phyloP scores from a whole-genome alignment of 2,888 invertebrate genomes.

The Erpobdella octoculata region DNA sequence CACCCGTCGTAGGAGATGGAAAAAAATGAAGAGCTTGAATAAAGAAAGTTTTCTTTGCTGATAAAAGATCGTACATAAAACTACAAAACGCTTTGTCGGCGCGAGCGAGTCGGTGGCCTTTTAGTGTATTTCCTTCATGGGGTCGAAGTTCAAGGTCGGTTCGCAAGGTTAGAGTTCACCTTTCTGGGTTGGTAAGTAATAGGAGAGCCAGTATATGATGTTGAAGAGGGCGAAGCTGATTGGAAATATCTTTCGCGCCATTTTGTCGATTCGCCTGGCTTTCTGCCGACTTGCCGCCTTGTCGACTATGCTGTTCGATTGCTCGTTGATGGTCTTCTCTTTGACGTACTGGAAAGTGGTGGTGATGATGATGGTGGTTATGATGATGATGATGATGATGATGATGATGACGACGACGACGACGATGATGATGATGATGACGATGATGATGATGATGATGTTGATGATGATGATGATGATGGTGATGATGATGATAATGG shows the following conservation, averaged over 20 bases:
- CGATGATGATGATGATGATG: constrained; percentile 24
- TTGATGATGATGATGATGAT: constrained; percentile 28
- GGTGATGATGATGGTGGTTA: background rate
- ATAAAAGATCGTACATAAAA: too few relatives aligned
- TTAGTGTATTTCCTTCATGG: too few relatives aligned
- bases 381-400: background rate
- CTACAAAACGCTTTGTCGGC: too few relatives aligned
- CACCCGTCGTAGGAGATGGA: too few relatives aligned
- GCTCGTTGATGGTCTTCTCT: background rate
- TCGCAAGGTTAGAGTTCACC: background rate
- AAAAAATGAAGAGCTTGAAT: too few relatives aligned
- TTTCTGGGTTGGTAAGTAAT: constrained; percentile 15
- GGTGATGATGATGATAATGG: constrained; percentile 27
- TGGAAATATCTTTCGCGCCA: constrained; percentile 20
- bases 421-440: constrained; percentile 27
- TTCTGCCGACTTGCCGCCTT: constrained; percentile 12
- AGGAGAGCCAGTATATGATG: constrained; percentile 19
- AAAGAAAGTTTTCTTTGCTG: too few relatives aligned
- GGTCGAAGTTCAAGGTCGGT: background rate
- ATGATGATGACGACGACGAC: constrained; percentile 25
- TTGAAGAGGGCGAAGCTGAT: constrained; percentile 17
- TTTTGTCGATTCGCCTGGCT: constrained; percentile 24
- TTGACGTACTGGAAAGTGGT: background rate
- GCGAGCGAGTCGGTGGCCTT: too few relatives aligned
- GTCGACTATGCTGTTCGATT: constrained; percentile 15